Evolutionary conservation across 1,140 invertebrate species (phyloP).

Genomic region (Spodoptera litura): DNA sequence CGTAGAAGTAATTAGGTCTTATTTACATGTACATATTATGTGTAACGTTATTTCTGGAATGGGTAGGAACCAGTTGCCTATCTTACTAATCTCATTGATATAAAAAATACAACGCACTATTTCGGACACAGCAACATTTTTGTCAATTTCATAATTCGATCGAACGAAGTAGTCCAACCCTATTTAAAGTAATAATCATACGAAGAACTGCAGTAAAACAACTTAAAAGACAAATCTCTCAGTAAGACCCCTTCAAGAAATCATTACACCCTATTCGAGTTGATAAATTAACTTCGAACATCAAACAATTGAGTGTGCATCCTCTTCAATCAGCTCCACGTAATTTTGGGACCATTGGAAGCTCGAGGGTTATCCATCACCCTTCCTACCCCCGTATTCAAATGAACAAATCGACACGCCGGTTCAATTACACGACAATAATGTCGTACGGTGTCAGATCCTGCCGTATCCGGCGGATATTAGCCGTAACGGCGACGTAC

Average conservation of each 20-base stretch:
- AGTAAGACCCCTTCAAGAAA: not conserved
- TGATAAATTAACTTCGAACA: conserved; percentile 31
- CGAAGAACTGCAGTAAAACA: too few species aligned
- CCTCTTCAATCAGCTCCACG: conserved; percentile 19
- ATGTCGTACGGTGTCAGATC: conserved; percentile 67
- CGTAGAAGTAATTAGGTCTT: too few species aligned
- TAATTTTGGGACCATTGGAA: conserved; percentile 23
- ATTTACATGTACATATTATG: too few species aligned
- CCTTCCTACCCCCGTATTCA: conserved; percentile 52
- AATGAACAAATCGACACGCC: conserved; percentile 78
- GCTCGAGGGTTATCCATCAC: conserved; percentile 24
- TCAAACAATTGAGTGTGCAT: conserved; percentile 37
- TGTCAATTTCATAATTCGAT: too few species aligned
- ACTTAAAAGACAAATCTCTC: not conserved
- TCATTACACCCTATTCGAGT: conserved; percentile 8
- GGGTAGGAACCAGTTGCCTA: too few species aligned
- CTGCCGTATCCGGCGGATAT: conserved; percentile 81
- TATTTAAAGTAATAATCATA: too few species aligned
- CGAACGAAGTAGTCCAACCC: too few species aligned
- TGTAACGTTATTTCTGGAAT: not conserved
- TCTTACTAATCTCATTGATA: too few species aligned
- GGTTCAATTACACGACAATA: conserved; percentile 81
- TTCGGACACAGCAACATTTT: too few species aligned
- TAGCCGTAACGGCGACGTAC: conserved; percentile 64
- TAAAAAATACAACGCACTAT: too few species aligned